A percentile compares a stretch with the other conserved stretches of the same genome.
These are phyloP conservation scores for Maniola hyperantus DNA, from an alignment of 2,888 invertebrate species.

Conservation along the genomic window DNA sequence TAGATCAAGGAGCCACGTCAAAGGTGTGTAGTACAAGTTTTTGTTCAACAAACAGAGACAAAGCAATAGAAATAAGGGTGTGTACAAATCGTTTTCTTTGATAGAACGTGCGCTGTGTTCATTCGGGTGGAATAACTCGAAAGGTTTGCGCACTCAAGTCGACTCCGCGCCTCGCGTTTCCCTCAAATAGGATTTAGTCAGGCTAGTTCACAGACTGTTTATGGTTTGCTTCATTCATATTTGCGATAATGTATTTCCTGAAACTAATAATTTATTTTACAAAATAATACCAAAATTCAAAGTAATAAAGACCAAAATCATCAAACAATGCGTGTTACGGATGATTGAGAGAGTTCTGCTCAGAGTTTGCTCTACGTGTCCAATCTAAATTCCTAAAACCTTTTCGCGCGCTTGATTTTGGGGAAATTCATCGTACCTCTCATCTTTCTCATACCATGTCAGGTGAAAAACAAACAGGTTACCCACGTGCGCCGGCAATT, in stretches of 20 bases:
- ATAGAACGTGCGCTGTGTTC: slow-evolving; percentile 56
- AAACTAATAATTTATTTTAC: slow-evolving; percentile 6
- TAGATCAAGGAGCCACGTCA: slow-evolving; percentile 20
- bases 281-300: too few relatives aligned
- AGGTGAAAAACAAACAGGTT: too few relatives aligned
- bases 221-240: slow-evolving; percentile 48
- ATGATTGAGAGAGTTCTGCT: too few relatives aligned
- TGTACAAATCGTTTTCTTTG: slow-evolving; percentile 72
- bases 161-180: slow-evolving; percentile 46
- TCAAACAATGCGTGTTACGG: too few relatives aligned
- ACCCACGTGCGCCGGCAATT: too few relatives aligned
- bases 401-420: too few relatives aligned
- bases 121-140: slow-evolving; percentile 67
- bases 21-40: slow-evolving; percentile 43
- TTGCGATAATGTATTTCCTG: slow-evolving; percentile 8
- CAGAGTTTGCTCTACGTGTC: too few relatives aligned
- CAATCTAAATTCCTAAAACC: too few relatives aligned
- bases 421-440: too few relatives aligned
- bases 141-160: slow-evolving; percentile 58
- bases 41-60: slow-evolving; percentile 46
- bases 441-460: too few relatives aligned
- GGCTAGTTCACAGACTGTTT: slow-evolving; percentile 58
- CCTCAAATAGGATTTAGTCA: slow-evolving; percentile 67
- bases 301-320: too few relatives aligned
- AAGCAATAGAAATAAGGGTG: slow-evolving; percentile 50